These are phyloP conservation scores for Cottus gobio DNA, from an alignment of 2,113 vertebrate species.

Conservation along the genomic window DNA sequence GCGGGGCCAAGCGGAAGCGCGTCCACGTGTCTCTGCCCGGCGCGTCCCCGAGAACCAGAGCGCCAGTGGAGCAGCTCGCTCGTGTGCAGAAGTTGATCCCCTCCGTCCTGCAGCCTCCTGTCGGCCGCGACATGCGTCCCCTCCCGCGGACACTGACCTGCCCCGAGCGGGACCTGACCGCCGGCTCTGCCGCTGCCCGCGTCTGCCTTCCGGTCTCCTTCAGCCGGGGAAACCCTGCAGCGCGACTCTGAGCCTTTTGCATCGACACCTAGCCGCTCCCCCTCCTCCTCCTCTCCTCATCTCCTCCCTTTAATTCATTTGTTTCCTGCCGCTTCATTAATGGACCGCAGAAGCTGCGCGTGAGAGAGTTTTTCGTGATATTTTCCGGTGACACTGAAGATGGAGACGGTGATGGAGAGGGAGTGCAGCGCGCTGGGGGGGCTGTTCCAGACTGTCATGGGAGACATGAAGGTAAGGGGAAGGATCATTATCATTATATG, in stretches of 20 bases:
- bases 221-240: slow-evolving; percentile 47
- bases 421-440: slow-evolving; percentile 86
- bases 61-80: slow-evolving; percentile 29
- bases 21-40: neutral
- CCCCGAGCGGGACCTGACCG: slow-evolving; percentile 7
- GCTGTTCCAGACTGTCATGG: slow-evolving; percentile 84
- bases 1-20: slow-evolving; percentile 46
- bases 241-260: neutral
- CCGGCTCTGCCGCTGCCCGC: slow-evolving; percentile 35
- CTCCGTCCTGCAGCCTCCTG: neutral
- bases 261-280: neutral
- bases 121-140: slow-evolving; percentile 24
- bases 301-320: neutral
- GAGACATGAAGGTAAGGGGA: slow-evolving; percentile 83
- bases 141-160: slow-evolving; percentile 36
- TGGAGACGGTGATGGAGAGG: slow-evolving; percentile 84
- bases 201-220: slow-evolving; percentile 34
- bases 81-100: slow-evolving; percentile 11
- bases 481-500: neutral
- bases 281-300: neutral
- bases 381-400: slow-evolving; percentile 54
- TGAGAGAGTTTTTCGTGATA: slow-evolving; percentile 11
- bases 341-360: slow-evolving; percentile 32
- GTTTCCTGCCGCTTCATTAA: slow-evolving; percentile 24
- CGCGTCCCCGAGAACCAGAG: slow-evolving; percentile 33